Base-by-base conservation (phyloP, 2,113 vertebrate species). In the Chrysemys picta region DNA sequence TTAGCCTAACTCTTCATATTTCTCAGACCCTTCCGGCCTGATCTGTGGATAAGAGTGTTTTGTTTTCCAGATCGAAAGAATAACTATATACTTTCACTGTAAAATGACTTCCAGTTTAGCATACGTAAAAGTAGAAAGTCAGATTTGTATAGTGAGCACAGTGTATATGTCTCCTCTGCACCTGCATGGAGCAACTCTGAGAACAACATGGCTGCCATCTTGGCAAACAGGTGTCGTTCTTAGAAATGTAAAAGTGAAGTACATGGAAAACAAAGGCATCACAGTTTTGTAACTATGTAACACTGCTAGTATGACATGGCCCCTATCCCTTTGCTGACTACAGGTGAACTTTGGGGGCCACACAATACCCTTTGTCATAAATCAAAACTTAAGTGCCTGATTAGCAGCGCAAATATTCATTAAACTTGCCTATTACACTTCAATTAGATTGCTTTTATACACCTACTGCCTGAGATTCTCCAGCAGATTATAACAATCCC, bases 331-430 rank as follows among this genome's bases (percentile, higher is more conserved):
- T 95, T 94, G 85, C 54, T 87, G 69, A n/a, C 81, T 89, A 42
- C 31, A 38, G 62, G 5, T 62, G 49, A 82, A 62, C 88, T 53
- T 19, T 62, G 45, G 5, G 87, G 10, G 42, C 91, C 57, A 95
- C 79, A 47, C 52, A n/a, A 4, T 59, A 42, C 25, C 56, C 50
- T 50, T 16, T 59, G 10, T 45, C 10, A 24, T 85, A 93, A 94
- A 89, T 75, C 65, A 96, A 52, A 84, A 78, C 1, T 1, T 84
- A 84, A 85, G 6, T 84, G 29, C 27, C 86, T 92, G 89, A 93
- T 85, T 59, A 90, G n/a, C 50, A 96, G 89, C 85, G 10, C 8
- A 81, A 89, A 69, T 45, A 27, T 78, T 92, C 19, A 89, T 95
- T 93, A 89, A 86, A 89, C 56, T 75, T 59, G 16, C 1, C 79